phyloP scores from a whole-genome alignment of 2,797 vertebrate species.

The Hoplostethus atlanticus region DNA sequence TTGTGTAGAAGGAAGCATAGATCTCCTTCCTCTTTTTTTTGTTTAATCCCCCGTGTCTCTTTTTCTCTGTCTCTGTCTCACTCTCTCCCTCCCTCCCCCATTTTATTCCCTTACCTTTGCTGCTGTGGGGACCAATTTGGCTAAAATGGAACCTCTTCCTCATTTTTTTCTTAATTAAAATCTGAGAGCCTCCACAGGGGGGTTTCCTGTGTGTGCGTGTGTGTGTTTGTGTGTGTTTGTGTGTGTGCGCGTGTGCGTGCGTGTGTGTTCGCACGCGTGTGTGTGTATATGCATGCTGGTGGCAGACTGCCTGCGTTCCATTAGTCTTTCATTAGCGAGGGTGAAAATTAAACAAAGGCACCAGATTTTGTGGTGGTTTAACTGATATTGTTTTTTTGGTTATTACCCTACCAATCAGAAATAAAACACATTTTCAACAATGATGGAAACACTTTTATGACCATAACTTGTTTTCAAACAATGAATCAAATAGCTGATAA shows the following conservation, averaged over 20 bases:
- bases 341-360: slow-evolving; percentile 82
- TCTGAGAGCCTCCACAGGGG: slow-evolving; percentile 81
- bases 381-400: slow-evolving; percentile 36
- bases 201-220: slow-evolving; percentile 50
- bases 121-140: slow-evolving; percentile 87
- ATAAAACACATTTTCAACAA: slow-evolving; percentile 10
- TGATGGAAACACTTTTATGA: not conserved
- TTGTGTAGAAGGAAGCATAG: slow-evolving; percentile 68
- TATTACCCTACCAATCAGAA: slow-evolving; percentile 32
- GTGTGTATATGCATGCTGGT: slow-evolving; percentile 64
- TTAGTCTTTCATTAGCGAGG: slow-evolving; percentile 82
- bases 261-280: slow-evolving; percentile 45
- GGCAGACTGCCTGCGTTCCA: slow-evolving; percentile 79
- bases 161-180: slow-evolving; percentile 91
- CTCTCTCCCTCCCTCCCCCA: slow-evolving; percentile 74
- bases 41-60: slow-evolving; percentile 70
- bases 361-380: slow-evolving; percentile 44
- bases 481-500: slow-evolving; percentile 40
- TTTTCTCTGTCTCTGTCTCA: slow-evolving; percentile 69
- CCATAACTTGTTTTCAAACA: slow-evolving; percentile 7
- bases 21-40: slow-evolving; percentile 55
- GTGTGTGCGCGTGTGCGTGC: slow-evolving; percentile 34
- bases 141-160: slow-evolving; percentile 88
- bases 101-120: slow-evolving; percentile 80
- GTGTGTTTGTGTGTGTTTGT: no score